phyloP scores from a whole-genome alignment of 1,140 invertebrate species.

The Sycophila sp. region DNA sequence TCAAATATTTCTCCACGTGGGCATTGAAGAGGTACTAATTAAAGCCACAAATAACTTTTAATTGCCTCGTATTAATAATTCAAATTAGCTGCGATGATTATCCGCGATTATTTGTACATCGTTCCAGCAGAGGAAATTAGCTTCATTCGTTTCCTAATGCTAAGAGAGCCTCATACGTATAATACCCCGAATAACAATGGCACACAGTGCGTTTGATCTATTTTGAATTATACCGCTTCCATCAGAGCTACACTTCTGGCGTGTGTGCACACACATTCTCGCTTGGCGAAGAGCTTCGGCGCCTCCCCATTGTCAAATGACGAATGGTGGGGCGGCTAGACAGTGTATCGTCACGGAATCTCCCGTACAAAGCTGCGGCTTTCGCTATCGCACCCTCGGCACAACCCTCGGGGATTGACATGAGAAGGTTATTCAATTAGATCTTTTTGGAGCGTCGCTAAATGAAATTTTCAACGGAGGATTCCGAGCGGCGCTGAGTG shows the following conservation, averaged over 20 bases:
- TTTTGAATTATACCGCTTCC: constrained; percentile 1
- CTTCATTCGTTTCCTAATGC: no score
- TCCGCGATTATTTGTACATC: no score
- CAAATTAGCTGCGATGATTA: no score
- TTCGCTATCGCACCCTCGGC: no score
- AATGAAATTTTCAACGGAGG: constrained; percentile 20
- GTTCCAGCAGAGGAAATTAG: no score
- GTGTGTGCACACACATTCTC: neutral
- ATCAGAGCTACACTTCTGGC: neutral
- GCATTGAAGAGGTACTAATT: no score
- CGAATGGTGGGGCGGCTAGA: constrained; percentile 30
- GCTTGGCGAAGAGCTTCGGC: neutral
- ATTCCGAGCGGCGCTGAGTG: neutral
- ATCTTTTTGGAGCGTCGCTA: neutral
- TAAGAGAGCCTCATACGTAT: no score
- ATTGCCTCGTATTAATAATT: no score
- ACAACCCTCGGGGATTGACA: constrained; percentile 11
- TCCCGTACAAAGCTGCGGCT: constrained; percentile 15
- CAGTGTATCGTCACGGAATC: constrained; percentile 28
- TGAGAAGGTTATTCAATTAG: constrained; percentile 21
- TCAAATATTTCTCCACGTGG: no score
- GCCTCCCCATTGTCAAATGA: constrained; percentile 32
- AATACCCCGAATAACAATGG: no score
- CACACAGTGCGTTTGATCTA: constrained; percentile 1
- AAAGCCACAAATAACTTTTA: no score